Evolutionary conservation across 2,113 vertebrate genomes (phyloP), one percentile per base, ranked within the genome.

Genomic region (Carassius carassius): DNA sequence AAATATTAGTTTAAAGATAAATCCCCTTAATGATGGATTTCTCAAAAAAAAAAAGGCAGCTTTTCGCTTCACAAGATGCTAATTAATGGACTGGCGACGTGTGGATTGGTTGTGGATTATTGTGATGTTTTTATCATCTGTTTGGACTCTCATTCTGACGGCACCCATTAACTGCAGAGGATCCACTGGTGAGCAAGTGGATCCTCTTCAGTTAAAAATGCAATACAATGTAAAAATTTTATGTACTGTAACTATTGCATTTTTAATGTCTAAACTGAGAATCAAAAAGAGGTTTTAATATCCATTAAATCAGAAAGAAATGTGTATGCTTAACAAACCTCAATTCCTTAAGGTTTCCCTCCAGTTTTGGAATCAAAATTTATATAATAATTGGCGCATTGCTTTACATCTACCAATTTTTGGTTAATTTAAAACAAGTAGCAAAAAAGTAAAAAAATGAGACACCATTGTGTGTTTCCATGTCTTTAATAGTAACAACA

Each of bases 401-500:
- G 32, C 32, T 37, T 37, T 35, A 21, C 16, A 21, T 37, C 16
- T 11, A 37, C 65, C 32, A 29, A 69, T 54, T 54, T 54, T 54
- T 54, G 51, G 0, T 54, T 1, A 54, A 54, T 54, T 54, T 54
- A 54, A 19, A 54, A 54, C 16, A 17, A 17, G 51, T 8, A 37
- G 1, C 12, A 51, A 86, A 80, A 12, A 70, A 83, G 49, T 56
- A 11, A 81, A 16, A 29, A 60, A 70, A 58, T 16, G 35, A 78
- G 65, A 47, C 79, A 60, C 21, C 29, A 17, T 19, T 86, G 81
- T 51, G 51, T 85, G 47, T 78, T 82, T 89, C 84, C 19, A 90
- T 90, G 76, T 90, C 80, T 94, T 94, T 94, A 93, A 93, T 94
- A 87, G 74, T 69, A 86, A 91, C 74, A 76, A 85, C 88, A 85